These are phyloP conservation scores for Aphidius ervi DNA, from an alignment of 1,140 invertebrate species.

Conservation along the genomic window DNA sequence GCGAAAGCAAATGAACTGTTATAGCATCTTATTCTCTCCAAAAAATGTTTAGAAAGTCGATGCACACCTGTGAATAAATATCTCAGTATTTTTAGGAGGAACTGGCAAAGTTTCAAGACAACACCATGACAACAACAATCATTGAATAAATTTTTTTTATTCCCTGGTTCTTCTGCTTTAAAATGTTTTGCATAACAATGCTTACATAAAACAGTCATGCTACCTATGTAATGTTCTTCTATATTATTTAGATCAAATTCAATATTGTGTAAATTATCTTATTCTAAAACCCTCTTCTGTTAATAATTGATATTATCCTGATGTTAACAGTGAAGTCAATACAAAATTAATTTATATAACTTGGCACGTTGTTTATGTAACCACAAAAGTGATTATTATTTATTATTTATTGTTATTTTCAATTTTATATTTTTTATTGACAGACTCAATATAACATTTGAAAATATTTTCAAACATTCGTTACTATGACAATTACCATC, in stretches of 20 bases:
- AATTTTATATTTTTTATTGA: too few relatives aligned
- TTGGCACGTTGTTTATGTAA: too few relatives aligned
- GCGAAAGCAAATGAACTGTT: constrained; percentile 4
- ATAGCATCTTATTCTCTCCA: background rate
- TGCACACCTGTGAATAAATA: background rate
- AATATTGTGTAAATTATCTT: background rate
- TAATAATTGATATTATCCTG: too few relatives aligned
- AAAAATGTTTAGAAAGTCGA: background rate
- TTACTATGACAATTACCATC: too few relatives aligned
- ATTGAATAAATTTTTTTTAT: background rate
- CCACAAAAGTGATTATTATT: too few relatives aligned
- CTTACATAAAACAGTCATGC: background rate
- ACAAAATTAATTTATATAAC: too few relatives aligned
- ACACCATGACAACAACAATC: background rate
- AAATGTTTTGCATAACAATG: background rate
- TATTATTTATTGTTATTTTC: too few relatives aligned
- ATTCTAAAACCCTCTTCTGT: background rate
- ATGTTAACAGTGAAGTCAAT: too few relatives aligned
- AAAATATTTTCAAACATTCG: too few relatives aligned
- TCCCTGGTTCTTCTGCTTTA: background rate
- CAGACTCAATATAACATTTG: too few relatives aligned
- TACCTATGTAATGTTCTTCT: background rate
- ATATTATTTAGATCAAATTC: background rate
- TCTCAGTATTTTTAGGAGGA: background rate
- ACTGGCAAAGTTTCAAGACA: background rate